phyloP scores from a whole-genome alignment of 2,797 vertebrate species.

The Hipposideros larvatus region DNA sequence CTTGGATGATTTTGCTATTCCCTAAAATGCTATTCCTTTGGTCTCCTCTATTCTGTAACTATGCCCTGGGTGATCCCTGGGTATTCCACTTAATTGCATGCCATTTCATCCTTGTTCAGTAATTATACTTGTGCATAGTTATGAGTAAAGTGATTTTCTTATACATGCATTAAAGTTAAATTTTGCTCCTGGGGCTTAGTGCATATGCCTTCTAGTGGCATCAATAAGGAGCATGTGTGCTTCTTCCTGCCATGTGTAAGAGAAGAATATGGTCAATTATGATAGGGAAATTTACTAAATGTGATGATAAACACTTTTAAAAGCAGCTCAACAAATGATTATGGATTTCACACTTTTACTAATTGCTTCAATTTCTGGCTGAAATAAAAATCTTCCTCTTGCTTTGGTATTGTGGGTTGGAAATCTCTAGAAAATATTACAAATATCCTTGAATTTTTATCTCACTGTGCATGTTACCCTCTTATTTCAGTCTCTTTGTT shows the following conservation, averaged over 20 bases:
- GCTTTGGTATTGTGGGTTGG: slow-evolving; percentile 57
- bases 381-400: slow-evolving; percentile 78
- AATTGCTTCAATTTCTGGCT: slow-evolving; percentile 84
- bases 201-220: slow-evolving; percentile 67
- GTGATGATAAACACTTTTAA: slow-evolving; percentile 85
- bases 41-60: slow-evolving; percentile 50
- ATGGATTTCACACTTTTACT: slow-evolving; percentile 85
- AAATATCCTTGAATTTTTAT: slow-evolving; percentile 54
- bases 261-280: slow-evolving; percentile 83
- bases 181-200: slow-evolving; percentile 64
- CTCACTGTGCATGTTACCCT: background rate
- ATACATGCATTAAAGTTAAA: slow-evolving; percentile 62
- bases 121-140: slow-evolving; percentile 68
- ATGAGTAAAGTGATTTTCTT: slow-evolving; percentile 69
- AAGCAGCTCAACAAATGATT: slow-evolving; percentile 85
- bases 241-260: slow-evolving; percentile 79
- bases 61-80: slow-evolving; percentile 27
- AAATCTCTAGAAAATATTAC: slow-evolving; percentile 64
- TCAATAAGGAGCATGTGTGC: slow-evolving; percentile 70
- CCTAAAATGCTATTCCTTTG: slow-evolving; percentile 20
- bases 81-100: slow-evolving; percentile 59
- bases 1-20: slow-evolving; percentile 45
- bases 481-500: background rate
- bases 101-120: slow-evolving; percentile 62
- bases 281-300: slow-evolving; percentile 83